A percentile compares a stretch with the other conserved stretches of the same genome.
phyloP scores from a whole-genome alignment of 92 coral and sea anemone species.

The Zoanthus sansibaricus region DNA sequence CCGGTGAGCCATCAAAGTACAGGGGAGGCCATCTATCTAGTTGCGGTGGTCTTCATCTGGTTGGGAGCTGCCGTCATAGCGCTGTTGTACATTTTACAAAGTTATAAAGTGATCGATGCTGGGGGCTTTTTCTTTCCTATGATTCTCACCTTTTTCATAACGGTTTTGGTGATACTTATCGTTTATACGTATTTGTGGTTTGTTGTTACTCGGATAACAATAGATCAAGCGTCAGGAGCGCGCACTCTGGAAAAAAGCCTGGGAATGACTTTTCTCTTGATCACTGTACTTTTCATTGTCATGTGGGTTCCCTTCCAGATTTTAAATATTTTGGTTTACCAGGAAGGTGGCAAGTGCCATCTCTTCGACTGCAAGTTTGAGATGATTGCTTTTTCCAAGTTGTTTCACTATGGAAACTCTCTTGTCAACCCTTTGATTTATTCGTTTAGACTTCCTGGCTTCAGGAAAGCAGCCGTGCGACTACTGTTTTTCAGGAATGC shows the following conservation, averaged over 20 bases:
- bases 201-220: not conserved
- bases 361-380: slow-evolving; percentile 38
- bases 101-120: not conserved
- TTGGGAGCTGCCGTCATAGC: slow-evolving; percentile 25
- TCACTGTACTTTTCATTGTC: slow-evolving; percentile 20
- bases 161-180: slow-evolving; percentile 11
- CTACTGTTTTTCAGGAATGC: not conserved
- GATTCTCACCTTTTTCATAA: slow-evolving; percentile 13
- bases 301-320: slow-evolving; percentile 48
- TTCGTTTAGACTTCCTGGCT: slow-evolving; percentile 36
- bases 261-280: slow-evolving; percentile 33
- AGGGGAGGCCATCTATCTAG: not conserved
- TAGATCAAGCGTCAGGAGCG: slow-evolving; percentile 15
- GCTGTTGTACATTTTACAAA: not conserved
- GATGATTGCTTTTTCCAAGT: slow-evolving; percentile 19
- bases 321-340: slow-evolving; percentile 12
- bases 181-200: slow-evolving; percentile 28
- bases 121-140: slow-evolving; percentile 34
- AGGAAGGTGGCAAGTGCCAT: slow-evolving; percentile 5
- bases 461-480: slow-evolving; percentile 35
- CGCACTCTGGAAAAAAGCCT: slow-evolving; percentile 28
- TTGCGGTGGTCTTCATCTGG: slow-evolving; percentile 12
- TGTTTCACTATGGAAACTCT: slow-evolving; percentile 43
- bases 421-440: slow-evolving; percentile 38
- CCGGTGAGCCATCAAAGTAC: slow-evolving; percentile 15